Evolutionary conservation across 2,888 invertebrate species (phyloP).

Genomic region (Stenodera caucasica): DNA sequence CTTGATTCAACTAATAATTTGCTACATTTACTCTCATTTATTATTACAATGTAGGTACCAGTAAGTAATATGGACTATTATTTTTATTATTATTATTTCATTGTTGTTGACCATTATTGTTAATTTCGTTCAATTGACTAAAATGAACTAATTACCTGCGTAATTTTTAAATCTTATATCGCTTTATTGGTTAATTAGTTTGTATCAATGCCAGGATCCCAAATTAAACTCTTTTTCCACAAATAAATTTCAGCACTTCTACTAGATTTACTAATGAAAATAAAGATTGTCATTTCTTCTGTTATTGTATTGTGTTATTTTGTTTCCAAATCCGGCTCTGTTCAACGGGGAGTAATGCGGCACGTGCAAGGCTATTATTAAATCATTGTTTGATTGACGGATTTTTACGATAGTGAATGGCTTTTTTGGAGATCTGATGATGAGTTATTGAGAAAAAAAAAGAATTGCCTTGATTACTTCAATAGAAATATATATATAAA

Average conservation of each 20-base stretch:
- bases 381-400: neutral
- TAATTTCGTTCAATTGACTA: neutral
- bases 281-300: neutral
- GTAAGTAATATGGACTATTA: neutral
- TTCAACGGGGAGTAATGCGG: neutral
- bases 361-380: neutral
- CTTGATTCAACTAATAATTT: slow-evolving; percentile 3
- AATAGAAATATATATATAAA: too few species aligned
- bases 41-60: neutral
- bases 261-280: too few species aligned
- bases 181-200: neutral
- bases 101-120: slow-evolving; percentile 2
- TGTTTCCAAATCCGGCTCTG: too few species aligned
- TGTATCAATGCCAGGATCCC: too few species aligned
- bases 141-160: neutral
- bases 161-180: neutral
- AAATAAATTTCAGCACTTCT: too few species aligned
- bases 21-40: neutral
- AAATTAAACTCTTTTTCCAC: too few species aligned
- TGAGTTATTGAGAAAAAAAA: neutral
- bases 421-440: too few species aligned
- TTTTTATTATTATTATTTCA: neutral
- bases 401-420: too few species aligned
- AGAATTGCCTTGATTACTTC: too few species aligned
- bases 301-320: too few species aligned